phyloP scores from a whole-genome alignment of 2,797 vertebrate genomes.

The Enteromius unitaeniatus region DNA sequence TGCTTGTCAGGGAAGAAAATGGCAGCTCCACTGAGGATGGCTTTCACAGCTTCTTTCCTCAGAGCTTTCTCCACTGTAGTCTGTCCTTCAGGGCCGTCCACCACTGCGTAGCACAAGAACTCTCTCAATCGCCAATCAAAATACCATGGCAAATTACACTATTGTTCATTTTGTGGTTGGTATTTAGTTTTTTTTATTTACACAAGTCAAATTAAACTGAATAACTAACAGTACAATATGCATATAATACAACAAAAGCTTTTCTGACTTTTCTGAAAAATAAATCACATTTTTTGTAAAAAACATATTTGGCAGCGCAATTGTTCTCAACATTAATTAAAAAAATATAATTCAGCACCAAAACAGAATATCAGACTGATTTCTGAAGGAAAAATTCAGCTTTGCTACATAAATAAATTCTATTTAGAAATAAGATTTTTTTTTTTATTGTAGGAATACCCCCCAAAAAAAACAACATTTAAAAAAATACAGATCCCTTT shows the following conservation, averaged over 20 bases:
- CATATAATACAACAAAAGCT: neutral
- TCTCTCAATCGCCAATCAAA: neutral
- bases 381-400: neutral
- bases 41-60: slow-evolving; percentile 89
- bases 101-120: slow-evolving; percentile 79
- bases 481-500: neutral
- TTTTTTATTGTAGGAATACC: no score
- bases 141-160: neutral
- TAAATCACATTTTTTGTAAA: neutral
- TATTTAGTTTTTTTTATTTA: neutral
- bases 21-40: slow-evolving; percentile 91
- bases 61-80: slow-evolving; percentile 78
- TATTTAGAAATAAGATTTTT: neutral
- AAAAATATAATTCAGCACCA: neutral
- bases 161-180: neutral
- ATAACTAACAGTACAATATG: neutral
- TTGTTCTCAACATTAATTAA: neutral
- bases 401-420: neutral
- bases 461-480: no score
- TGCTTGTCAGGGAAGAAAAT: slow-evolving; percentile 94
- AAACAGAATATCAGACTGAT: neutral
- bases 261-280: neutral
- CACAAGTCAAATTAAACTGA: neutral
- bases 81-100: slow-evolving; percentile 83
- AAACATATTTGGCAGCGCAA: neutral